These are phyloP conservation scores for Eulithis prunata DNA, from an alignment of 2,888 invertebrate genomes.

Conservation along the genomic window DNA sequence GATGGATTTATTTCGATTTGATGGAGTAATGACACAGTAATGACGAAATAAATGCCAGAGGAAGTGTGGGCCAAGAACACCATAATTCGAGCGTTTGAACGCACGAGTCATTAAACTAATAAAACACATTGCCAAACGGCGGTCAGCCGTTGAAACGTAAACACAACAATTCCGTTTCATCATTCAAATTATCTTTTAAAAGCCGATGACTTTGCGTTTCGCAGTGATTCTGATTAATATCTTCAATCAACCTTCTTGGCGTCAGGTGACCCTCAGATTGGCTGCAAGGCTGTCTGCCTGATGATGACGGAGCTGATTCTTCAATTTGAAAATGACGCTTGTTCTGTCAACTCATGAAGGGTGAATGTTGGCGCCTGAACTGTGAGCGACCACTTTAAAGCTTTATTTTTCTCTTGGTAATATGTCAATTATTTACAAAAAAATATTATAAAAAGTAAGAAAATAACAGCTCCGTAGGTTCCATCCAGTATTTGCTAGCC, in stretches of 20 bases:
- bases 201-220: slow-evolving; percentile 37
- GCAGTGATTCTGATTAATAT: slow-evolving; percentile 40
- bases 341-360: slow-evolving; percentile 19
- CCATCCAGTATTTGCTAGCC: slow-evolving; percentile 23
- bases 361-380: slow-evolving; percentile 14
- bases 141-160: slow-evolving; percentile 27
- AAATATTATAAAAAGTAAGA: no score
- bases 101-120: slow-evolving; percentile 29
- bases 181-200: slow-evolving; percentile 39
- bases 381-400: slow-evolving; percentile 10
- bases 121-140: slow-evolving; percentile 29
- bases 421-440: no score
- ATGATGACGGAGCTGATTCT: slow-evolving; percentile 34
- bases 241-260: slow-evolving; percentile 38
- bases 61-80: slow-evolving; percentile 28
- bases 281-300: slow-evolving; percentile 40
- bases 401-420: slow-evolving; percentile 5
- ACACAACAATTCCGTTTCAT: slow-evolving; percentile 38
- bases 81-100: slow-evolving; percentile 18
- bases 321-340: slow-evolving; percentile 23
- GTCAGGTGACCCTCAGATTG: slow-evolving; percentile 39
- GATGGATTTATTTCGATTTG: slow-evolving; percentile 33
- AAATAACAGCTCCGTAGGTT: slow-evolving; percentile 14
- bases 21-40: slow-evolving; percentile 27
- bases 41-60: slow-evolving; percentile 29